These are phyloP conservation scores for Hyperoplus immaculatus DNA, from an alignment of 2,797 vertebrate species.

Conservation along the genomic window DNA sequence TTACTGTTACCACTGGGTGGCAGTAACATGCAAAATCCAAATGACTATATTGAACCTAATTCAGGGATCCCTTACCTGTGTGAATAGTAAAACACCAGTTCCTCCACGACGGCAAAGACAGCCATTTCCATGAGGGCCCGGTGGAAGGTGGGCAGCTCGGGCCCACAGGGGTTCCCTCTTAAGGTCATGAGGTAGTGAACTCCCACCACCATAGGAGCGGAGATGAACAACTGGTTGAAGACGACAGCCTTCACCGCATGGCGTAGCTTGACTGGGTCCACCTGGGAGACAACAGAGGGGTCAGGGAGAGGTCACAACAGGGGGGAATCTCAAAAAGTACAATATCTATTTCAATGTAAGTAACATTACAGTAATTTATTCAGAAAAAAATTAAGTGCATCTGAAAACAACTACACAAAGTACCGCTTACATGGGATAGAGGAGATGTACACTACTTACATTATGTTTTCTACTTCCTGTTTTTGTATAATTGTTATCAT, in stretches of 20 bases:
- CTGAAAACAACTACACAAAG: no score
- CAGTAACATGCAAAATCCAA: not conserved
- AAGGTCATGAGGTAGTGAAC: slow-evolving; percentile 82
- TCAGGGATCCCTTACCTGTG: slow-evolving; percentile 85
- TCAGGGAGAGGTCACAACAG: not conserved
- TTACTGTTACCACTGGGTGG: slow-evolving; percentile 2
- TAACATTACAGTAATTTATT: not conserved
- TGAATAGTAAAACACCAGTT: slow-evolving; percentile 94
- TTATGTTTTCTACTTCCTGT: no score
- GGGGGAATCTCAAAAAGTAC: not conserved
- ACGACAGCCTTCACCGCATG: slow-evolving; percentile 79
- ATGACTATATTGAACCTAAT: no score
- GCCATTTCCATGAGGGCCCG: slow-evolving; percentile 90
- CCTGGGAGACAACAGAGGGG: slow-evolving; percentile 74
- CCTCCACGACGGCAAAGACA: slow-evolving; percentile 86
- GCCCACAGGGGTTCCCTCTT: slow-evolving; percentile 85
- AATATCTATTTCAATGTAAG: not conserved
- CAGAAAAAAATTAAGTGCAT: not conserved
- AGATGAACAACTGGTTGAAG: slow-evolving; percentile 87
- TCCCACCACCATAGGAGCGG: slow-evolving; percentile 84
- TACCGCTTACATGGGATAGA: no score
- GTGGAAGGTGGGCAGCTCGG: slow-evolving; percentile 92
- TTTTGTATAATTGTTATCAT: not conserved
- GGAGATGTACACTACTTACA: not conserved
- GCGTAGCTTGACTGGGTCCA: slow-evolving; percentile 86